These are phyloP conservation scores for Lutjanus erythropterus DNA, from an alignment of 2,113 vertebrate species.

Conservation along the genomic window DNA sequence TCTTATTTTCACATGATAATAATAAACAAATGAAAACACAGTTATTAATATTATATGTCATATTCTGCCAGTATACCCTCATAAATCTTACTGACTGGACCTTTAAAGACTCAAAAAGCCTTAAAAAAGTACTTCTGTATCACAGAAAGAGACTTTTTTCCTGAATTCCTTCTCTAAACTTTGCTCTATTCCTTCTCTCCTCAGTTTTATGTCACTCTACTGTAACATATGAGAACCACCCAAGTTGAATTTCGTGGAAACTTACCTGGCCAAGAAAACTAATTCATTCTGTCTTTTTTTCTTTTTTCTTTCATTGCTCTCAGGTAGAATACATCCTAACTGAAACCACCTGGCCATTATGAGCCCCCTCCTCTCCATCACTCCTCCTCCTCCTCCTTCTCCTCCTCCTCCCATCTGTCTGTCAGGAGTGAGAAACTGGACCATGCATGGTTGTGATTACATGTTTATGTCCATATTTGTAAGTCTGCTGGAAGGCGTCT, in stretches of 20 bases:
- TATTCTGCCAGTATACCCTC: too few species aligned
- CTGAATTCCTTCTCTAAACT: slow-evolving; percentile 4
- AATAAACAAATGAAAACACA: too few species aligned
- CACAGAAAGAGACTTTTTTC: background rate
- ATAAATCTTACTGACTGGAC: too few species aligned
- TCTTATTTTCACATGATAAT: too few species aligned
- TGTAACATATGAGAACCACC: slow-evolving; percentile 63
- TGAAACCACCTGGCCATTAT: slow-evolving; percentile 83
- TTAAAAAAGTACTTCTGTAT: background rate
- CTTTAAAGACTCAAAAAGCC: background rate
- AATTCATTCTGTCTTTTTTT: slow-evolving; percentile 49
- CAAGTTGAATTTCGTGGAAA: slow-evolving; percentile 68
- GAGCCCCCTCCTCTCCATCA: slow-evolving; percentile 55
- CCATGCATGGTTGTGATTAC: slow-evolving; percentile 70
- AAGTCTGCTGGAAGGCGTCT: slow-evolving; percentile 60
- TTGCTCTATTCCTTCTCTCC: background rate
- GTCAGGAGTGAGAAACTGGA: slow-evolving; percentile 60
- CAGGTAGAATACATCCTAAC: slow-evolving; percentile 76
- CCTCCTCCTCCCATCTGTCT: slow-evolving; percentile 51
- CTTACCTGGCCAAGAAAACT: slow-evolving; percentile 67
- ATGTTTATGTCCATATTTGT: slow-evolving; percentile 78
- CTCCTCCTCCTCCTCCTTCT: slow-evolving; percentile 64
- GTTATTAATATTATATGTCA: too few species aligned
- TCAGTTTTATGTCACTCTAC: slow-evolving; percentile 43
- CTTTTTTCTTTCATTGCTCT: slow-evolving; percentile 47